A percentile compares a stretch with the other conserved stretches of the same genome.
phyloP scores from a whole-genome alignment of 2,888 invertebrate genomes.

The Dicyrtomina minuta region DNA sequence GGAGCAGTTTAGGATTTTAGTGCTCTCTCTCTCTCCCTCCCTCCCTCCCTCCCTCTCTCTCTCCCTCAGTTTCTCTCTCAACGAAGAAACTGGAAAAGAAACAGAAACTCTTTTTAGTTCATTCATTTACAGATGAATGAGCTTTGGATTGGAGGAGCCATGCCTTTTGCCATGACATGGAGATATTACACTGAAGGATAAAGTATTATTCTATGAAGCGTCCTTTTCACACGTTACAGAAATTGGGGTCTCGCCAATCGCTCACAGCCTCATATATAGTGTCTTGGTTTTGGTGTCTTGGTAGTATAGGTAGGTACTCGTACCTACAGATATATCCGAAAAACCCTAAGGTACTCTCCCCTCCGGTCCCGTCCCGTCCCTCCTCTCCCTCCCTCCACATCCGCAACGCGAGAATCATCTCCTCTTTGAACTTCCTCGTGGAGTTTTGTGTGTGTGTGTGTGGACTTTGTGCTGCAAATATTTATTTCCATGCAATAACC shows the following conservation, averaged over 20 bases:
- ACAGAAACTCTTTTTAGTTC: conserved; percentile 28
- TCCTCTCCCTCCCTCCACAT: background rate
- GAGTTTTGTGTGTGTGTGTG: too few species aligned
- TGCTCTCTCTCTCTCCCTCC: too few species aligned
- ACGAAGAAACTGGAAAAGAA: conserved; percentile 28
- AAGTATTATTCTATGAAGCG: background rate
- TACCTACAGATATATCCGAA: too few species aligned
- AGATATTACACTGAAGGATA: background rate
- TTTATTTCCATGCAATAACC: too few species aligned
- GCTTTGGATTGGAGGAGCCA: conserved; percentile 20
- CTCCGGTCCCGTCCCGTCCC: background rate
- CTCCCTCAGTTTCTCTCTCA: conserved; percentile 14
- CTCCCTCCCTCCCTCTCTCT: background rate
- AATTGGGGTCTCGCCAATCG: conserved; percentile 14
- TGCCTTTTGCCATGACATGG: background rate
- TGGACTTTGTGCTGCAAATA: too few species aligned
- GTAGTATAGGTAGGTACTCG: too few species aligned
- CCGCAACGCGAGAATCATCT: background rate
- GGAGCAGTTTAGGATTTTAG: conserved; percentile 10
- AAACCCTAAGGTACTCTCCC: background rate
- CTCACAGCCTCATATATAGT: background rate
- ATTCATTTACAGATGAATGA: conserved; percentile 36
- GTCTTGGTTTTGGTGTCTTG: too few species aligned
- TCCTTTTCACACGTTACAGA: conserved; percentile 10
- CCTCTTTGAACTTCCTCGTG: background rate